These are phyloP conservation scores for Tiliacea aurago DNA, from an alignment of 2,888 invertebrate species.

Conservation along the genomic window DNA sequence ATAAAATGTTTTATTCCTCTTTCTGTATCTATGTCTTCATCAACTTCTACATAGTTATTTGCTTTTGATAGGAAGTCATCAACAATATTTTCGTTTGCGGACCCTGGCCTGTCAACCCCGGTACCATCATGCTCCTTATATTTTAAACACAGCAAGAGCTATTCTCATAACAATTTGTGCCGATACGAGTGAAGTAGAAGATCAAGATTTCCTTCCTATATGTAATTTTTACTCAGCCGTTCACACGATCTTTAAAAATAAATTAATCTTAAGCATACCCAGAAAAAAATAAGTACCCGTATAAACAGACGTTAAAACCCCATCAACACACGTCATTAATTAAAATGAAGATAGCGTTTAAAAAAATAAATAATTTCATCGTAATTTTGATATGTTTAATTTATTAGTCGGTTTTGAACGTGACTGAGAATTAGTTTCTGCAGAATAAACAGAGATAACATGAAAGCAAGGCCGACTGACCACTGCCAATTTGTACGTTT, in stretches of 20 bases:
- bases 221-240: background rate
- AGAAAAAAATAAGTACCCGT: constrained; percentile 10
- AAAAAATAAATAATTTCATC: constrained; percentile 26
- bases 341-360: constrained; percentile 8
- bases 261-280: constrained; percentile 3
- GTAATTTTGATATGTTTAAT: constrained; percentile 35
- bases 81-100: background rate
- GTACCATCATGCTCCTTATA: background rate
- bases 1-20: background rate
- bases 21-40: background rate
- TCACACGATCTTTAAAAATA: constrained; percentile 12
- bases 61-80: background rate
- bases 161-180: background rate
- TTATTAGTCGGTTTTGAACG: constrained; percentile 36
- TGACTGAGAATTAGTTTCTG: constrained; percentile 40
- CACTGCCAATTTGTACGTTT: constrained; percentile 63
- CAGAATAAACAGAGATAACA: constrained; percentile 57
- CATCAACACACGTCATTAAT: constrained; percentile 29
- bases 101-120: background rate
- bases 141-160: background rate
- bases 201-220: background rate
- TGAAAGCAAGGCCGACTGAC: constrained; percentile 69
- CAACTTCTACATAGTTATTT: background rate
- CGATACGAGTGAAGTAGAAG: background rate
- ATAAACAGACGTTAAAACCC: constrained; percentile 22